Evolutionary conservation across 2,888 invertebrate genomes (phyloP).

Genomic region (Frankliniella fusca): DNA sequence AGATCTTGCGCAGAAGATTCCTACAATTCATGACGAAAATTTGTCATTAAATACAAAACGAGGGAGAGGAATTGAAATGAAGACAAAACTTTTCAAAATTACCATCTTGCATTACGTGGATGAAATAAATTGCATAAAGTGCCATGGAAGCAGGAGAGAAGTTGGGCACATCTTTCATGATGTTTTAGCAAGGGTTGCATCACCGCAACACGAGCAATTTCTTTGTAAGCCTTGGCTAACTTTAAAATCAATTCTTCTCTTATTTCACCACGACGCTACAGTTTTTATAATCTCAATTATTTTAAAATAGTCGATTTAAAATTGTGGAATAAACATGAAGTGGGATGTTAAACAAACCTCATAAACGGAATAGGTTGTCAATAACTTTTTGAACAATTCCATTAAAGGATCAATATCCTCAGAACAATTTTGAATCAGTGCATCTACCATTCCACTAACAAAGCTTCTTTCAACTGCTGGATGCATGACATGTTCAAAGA

Average conservation of each 20-base stretch:
- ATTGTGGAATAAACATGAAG: not conserved
- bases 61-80: not conserved
- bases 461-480: no score
- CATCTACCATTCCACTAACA: no score
- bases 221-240: not conserved
- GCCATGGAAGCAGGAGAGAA: not conserved
- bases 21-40: not conserved
- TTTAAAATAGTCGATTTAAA: not conserved
- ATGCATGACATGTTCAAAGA: not conserved
- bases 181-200: not conserved
- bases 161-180: not conserved
- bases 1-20: not conserved
- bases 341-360: not conserved
- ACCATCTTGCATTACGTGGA: not conserved
- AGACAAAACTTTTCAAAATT: not conserved
- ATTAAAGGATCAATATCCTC: no score
- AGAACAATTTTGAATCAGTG: no score
- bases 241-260: not conserved
- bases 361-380: not conserved
- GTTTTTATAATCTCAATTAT: not conserved
- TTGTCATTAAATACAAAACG: not conserved
- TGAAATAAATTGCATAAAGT: not conserved
- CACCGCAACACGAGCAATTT: not conserved
- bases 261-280: not conserved
- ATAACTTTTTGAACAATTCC: no score